Percentiles rank a stretch among this genome's conserved stretches.
Evolutionary conservation across 1,140 invertebrate genomes (phyloP).

Genomic region (Ceratina australensis): DNA sequence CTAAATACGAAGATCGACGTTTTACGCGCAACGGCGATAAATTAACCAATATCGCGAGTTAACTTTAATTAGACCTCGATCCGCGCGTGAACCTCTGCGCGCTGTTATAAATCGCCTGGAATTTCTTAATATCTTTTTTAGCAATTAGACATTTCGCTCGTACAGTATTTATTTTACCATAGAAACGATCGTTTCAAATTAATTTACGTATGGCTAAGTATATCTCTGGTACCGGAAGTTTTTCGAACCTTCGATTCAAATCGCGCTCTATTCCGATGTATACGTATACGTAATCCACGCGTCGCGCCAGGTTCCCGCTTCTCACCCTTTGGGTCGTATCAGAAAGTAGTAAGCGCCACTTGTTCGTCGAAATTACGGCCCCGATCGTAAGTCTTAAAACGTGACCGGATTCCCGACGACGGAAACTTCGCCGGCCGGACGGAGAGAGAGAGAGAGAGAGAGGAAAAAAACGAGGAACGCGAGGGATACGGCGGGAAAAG

Average conservation of each 20-base stretch:
- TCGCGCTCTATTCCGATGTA: no score
- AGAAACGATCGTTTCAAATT: no score
- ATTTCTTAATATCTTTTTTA: no score
- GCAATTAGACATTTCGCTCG: no score
- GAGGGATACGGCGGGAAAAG: conserved; percentile 40
- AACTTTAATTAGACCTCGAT: conserved; percentile 56
- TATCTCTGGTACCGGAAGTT: background rate
- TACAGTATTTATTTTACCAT: no score
- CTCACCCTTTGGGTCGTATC: conserved; percentile 56
- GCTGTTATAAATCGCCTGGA: background rate
- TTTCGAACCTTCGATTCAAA: background rate
- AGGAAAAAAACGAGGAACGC: conserved; percentile 8
- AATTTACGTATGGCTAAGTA: no score
- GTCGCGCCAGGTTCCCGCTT: conserved; percentile 17
- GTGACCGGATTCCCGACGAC: conserved; percentile 52
- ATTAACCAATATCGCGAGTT: conserved; percentile 62
- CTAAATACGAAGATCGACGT: conserved; percentile 53
- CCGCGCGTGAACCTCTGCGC: conserved; percentile 6
- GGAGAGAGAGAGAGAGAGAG: background rate
- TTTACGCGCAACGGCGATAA: conserved; percentile 54
- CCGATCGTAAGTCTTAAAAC: conserved; percentile 65
- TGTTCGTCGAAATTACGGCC: conserved; percentile 59
- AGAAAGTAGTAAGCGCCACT: conserved; percentile 61
- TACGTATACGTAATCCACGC: conserved; percentile 15
- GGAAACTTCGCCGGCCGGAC: background rate